A percentile compares a stretch with the other conserved stretches of the same genome.
Evolutionary conservation across 2,797 vertebrate species (phyloP).

Genomic region (Sebastes vulpes): DNA sequence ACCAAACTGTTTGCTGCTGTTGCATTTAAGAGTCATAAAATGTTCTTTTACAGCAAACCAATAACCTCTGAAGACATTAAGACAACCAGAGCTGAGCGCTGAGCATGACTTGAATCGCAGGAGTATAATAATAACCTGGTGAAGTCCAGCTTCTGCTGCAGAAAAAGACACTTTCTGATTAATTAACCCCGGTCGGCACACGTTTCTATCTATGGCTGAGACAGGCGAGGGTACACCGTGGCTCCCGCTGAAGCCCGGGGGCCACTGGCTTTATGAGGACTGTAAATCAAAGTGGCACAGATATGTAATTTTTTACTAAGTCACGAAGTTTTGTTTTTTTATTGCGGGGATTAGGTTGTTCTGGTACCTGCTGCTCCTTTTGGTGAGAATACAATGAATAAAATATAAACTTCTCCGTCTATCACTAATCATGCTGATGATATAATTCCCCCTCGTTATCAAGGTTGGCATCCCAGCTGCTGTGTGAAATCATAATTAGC

Average conservation of each 20-base stretch:
- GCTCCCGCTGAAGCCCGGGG: slow-evolving; percentile 19
- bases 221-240: neutral
- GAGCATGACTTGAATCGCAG: slow-evolving; percentile 11
- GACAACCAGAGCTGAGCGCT: slow-evolving; percentile 2
- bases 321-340: slow-evolving; percentile 9
- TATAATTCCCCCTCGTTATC: slow-evolving; percentile 14
- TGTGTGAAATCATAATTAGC: slow-evolving; percentile 46
- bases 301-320: slow-evolving; percentile 4
- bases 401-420: slow-evolving; percentile 7
- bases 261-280: slow-evolving; percentile 49
- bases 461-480: slow-evolving; percentile 34
- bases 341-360: neutral
- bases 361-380: neutral
- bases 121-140: slow-evolving; percentile 27
- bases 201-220: slow-evolving; percentile 1
- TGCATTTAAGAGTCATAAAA: slow-evolving; percentile 26
- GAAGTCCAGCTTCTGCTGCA: slow-evolving; percentile 11
- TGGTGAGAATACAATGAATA: slow-evolving; percentile 19
- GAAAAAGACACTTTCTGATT: slow-evolving; percentile 26
- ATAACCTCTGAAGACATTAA: slow-evolving; percentile 21
- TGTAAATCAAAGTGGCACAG: slow-evolving; percentile 53
- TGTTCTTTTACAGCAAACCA: slow-evolving; percentile 40
- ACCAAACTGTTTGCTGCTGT: neutral
- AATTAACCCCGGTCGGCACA: slow-evolving; percentile 14
- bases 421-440: slow-evolving; percentile 6